phyloP scores from a whole-genome alignment of 2,797 vertebrate genomes.

The Rousettus madagascariensis region DNA sequence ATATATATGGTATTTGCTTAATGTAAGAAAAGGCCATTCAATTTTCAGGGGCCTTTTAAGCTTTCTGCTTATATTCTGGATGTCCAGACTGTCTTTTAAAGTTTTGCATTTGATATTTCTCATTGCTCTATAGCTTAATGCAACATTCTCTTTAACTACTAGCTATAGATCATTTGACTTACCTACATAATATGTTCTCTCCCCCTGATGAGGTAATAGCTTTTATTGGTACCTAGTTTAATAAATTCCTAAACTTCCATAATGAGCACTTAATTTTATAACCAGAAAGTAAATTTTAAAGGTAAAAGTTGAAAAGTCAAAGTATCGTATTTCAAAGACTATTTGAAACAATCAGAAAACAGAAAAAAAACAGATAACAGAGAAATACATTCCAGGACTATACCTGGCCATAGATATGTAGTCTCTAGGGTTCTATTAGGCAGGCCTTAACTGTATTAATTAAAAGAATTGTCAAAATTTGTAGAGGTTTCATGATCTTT shows the following conservation, averaged over 20 bases:
- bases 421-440: background rate
- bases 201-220: background rate
- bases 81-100: background rate
- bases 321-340: background rate
- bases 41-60: background rate
- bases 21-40: background rate
- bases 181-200: background rate
- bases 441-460: background rate
- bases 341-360: background rate
- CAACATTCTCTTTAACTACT: background rate
- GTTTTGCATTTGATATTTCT: background rate
- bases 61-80: background rate
- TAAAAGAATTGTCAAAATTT: background rate
- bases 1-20: background rate
- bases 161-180: background rate
- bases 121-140: background rate
- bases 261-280: background rate
- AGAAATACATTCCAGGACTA: background rate
- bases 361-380: background rate
- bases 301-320: background rate
- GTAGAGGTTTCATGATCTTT: background rate
- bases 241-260: background rate
- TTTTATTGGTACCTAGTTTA: background rate
- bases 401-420: background rate
- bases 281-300: background rate